These are phyloP conservation scores for Verasper variegatus DNA, from an alignment of 2,113 vertebrate species.

Conservation along the genomic window DNA sequence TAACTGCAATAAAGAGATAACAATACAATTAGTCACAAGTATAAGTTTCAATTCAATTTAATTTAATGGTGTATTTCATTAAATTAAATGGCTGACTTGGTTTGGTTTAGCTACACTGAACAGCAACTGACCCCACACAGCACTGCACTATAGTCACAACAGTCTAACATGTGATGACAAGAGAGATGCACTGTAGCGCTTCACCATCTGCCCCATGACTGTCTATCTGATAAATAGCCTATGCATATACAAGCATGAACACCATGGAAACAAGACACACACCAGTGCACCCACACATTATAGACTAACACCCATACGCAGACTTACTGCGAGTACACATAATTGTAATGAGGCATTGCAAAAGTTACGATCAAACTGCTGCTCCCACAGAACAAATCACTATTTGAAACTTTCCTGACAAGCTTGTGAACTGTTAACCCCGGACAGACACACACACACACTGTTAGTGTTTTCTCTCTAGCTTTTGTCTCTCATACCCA, in stretches of 20 bases:
- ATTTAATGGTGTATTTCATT: no score
- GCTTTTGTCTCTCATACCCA: constrained; percentile 29
- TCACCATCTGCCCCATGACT: constrained; percentile 52
- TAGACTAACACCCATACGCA: constrained; percentile 1
- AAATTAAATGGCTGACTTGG: not conserved
- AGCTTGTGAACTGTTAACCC: not conserved
- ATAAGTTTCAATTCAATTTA: no score
- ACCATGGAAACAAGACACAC: constrained; percentile 29
- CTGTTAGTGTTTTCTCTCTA: not conserved
- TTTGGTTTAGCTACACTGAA: not conserved
- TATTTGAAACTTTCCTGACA: constrained; percentile 10
- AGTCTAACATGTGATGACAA: constrained; percentile 24
- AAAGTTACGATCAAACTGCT: constrained; percentile 15
- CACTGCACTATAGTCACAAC: constrained; percentile 16
- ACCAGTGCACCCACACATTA: constrained; percentile 3
- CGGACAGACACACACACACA: not conserved
- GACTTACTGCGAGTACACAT: not conserved
- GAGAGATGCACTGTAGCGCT: not conserved
- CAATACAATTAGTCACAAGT: no score
- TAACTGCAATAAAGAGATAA: no score
- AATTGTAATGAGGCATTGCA: constrained; percentile 26
- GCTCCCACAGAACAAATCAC: constrained; percentile 17
- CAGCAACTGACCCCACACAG: not conserved
- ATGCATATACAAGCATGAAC: constrained; percentile 21
- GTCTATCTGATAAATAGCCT: constrained; percentile 24